phyloP scores from a whole-genome alignment of 23 tunicate species.

The Ciona savignyi region DNA sequence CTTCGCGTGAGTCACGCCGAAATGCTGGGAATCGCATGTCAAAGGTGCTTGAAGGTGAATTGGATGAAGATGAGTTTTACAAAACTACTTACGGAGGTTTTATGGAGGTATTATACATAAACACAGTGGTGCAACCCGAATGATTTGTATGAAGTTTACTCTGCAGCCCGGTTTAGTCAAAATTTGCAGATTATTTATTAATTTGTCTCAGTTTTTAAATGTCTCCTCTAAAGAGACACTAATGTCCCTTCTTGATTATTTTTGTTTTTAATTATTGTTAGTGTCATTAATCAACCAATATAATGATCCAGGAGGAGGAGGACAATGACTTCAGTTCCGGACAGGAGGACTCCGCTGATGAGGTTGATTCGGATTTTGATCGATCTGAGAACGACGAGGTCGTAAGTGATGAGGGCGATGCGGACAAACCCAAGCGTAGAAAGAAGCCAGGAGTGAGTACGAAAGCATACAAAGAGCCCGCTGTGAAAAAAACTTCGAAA shows the following conservation, averaged over 20 bases:
- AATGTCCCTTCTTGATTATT: no score
- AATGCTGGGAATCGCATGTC: constrained; percentile 92
- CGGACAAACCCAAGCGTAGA: constrained; percentile 38
- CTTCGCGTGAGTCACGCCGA: constrained; percentile 58
- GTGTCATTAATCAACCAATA: no score
- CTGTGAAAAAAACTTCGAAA: constrained; percentile 18
- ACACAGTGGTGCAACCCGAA: no score
- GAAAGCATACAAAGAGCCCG: constrained; percentile 83
- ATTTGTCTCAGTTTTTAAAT: no score
- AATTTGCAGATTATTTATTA: no score
- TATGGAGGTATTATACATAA: no score
- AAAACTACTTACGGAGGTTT: constrained; percentile 93
- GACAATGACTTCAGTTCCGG: constrained; percentile 71
- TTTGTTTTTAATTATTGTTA: no score
- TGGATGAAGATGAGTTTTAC: constrained; percentile 88
- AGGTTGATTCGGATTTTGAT: constrained; percentile 96
- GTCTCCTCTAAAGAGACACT: no score
- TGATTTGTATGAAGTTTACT: no score
- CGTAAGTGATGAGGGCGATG: constrained; percentile 55
- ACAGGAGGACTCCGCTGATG: constrained; percentile 85
- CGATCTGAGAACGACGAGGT: constrained; percentile 65
- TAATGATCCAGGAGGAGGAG: constrained; percentile 56
- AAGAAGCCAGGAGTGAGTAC: constrained; percentile 33
- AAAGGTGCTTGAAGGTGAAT: constrained; percentile 70
- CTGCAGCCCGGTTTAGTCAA: no score